phyloP scores from a whole-genome alignment of 2,888 invertebrate genomes.

The Sialis lutaria region DNA sequence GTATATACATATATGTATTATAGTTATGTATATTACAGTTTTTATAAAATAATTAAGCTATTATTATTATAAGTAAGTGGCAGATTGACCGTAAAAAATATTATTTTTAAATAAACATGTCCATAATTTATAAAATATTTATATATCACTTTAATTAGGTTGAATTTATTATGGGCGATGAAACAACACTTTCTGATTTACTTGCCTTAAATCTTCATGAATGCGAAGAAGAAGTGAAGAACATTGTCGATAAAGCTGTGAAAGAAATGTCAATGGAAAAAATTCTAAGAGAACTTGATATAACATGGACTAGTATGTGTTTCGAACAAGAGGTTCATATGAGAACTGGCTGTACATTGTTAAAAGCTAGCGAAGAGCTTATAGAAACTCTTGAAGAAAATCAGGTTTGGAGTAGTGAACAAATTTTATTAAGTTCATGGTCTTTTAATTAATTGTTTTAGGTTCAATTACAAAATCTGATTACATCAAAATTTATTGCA shows the following conservation, averaged over 20 bases:
- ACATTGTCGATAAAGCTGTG: constrained; percentile 94
- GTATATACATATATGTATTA: too few species aligned
- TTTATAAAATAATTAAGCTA: too few species aligned
- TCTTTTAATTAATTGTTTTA: constrained; percentile 16
- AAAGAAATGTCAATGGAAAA: constrained; percentile 99
- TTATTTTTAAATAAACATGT: too few species aligned
- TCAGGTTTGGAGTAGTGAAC: constrained; percentile 40
- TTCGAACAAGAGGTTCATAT: constrained; percentile 80
- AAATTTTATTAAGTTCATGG: not conserved
- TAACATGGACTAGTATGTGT: constrained; percentile 86
- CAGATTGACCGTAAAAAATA: too few species aligned
- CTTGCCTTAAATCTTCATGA: constrained; percentile 85
- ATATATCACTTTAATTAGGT: constrained; percentile 38
- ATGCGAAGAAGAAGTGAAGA: constrained; percentile 93
- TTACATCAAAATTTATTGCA: constrained; percentile 92
- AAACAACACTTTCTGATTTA: constrained; percentile 81
- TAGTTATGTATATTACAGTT: too few species aligned
- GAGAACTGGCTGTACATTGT: constrained; percentile 69
- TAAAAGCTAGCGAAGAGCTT: constrained; percentile 85
- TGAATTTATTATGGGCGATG: constrained; percentile 82
- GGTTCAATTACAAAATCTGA: constrained; percentile 89
- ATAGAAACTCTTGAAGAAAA: constrained; percentile 96
- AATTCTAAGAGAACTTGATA: constrained; percentile 71
- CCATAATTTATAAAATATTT: too few species aligned
- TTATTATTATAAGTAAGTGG: too few species aligned